Evolutionary conservation across 2,797 vertebrate genomes (phyloP).

Genomic region (Hephaestus fuliginosus): DNA sequence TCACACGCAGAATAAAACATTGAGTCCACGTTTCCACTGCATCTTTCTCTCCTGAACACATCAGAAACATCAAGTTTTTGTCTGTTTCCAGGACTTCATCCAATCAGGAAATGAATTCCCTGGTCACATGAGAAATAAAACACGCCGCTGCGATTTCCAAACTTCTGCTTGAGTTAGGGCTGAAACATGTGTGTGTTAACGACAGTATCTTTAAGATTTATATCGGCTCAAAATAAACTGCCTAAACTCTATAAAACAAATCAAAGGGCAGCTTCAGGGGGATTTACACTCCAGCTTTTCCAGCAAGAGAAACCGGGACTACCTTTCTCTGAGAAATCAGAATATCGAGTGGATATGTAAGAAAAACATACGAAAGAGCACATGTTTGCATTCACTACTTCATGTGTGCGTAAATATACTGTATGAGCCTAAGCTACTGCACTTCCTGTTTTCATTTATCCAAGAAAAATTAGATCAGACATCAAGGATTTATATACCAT

Average conservation of each 20-base stretch:
- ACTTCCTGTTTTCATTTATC: not conserved
- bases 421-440: not conserved
- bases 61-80: constrained; percentile 31
- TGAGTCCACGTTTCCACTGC: constrained; percentile 2
- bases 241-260: constrained; percentile 6
- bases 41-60: not conserved
- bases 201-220: constrained; percentile 21
- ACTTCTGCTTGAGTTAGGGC: constrained; percentile 13
- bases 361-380: not conserved
- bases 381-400: not conserved
- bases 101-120: constrained; percentile 48
- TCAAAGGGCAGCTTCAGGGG: not conserved
- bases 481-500: too few relatives aligned
- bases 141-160: constrained; percentile 39
- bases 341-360: not conserved
- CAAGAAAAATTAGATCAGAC: not conserved
- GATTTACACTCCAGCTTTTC: constrained; percentile 1
- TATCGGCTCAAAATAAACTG: constrained; percentile 13
- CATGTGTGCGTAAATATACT: not conserved
- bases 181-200: constrained; percentile 12
- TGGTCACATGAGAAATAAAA: constrained; percentile 43
- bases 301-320: constrained; percentile 11
- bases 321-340: not conserved
- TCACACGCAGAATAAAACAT: not conserved
- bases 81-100: constrained; percentile 57